Percentiles rank a stretch among this genome's conserved stretches.
Evolutionary conservation across 2,888 invertebrate species (phyloP).

Genomic region (Pteria penguin): DNA sequence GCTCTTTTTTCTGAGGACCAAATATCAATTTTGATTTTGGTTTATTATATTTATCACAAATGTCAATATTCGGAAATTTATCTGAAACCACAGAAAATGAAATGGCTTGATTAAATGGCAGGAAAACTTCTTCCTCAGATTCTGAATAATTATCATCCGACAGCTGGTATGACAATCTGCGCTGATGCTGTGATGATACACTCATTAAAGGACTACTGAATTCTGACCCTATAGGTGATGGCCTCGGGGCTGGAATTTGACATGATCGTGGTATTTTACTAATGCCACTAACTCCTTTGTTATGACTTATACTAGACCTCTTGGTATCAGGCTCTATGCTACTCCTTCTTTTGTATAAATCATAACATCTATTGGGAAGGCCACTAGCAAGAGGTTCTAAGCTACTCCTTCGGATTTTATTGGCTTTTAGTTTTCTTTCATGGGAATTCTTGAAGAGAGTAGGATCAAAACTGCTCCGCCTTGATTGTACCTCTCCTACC

Average conservation of each 20-base stretch:
- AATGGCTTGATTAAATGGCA: too few relatives aligned
- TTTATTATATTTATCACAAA: neutral
- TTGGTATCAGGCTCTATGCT: neutral
- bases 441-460: neutral
- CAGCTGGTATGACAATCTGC: neutral
- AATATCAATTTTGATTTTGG: neutral
- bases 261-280: neutral
- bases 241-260: neutral
- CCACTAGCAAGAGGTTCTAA: neutral
- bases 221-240: neutral
- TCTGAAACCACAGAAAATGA: neutral
- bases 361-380: too few relatives aligned
- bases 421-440: neutral
- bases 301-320: neutral
- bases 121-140: neutral
- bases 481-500: neutral
- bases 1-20: neutral
- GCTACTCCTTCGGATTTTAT: neutral
- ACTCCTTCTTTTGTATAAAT: neutral
- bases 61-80: neutral
- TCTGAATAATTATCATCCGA: neutral
- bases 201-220: neutral
- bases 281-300: neutral
- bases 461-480: neutral
- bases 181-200: neutral